Conservation (phyloP, 1,140 invertebrate species). For the Holotrichia oblita region DNA sequence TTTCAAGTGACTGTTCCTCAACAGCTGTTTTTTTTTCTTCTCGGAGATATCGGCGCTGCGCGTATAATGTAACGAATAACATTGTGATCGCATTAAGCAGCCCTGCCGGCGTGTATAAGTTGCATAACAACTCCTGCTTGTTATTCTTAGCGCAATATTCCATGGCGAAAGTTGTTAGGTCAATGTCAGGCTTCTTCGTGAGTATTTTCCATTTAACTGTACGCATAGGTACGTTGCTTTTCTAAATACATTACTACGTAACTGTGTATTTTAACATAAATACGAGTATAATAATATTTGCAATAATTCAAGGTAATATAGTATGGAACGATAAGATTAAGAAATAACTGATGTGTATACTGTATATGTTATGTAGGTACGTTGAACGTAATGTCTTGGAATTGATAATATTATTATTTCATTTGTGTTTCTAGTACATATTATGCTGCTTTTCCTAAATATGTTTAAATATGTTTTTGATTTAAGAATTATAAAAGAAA, state of each 20-base stretch:
- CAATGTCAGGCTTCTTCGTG: conserved; percentile 31
- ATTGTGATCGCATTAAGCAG: conserved; percentile 38
- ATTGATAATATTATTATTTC: no score
- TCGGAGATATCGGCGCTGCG: not conserved
- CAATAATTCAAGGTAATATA: not conserved
- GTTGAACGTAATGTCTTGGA: no score
- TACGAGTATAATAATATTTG: not conserved
- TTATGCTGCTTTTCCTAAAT: no score
- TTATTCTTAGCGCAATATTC: conserved; percentile 40
- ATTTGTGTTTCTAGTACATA: no score
- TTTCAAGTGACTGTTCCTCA: conserved; percentile 16
- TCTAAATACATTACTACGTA: not conserved
- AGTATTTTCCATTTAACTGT: conserved; percentile 24
- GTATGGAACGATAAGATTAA: no score
- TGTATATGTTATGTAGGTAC: no score
- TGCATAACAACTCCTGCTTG: conserved; percentile 39
- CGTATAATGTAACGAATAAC: conserved; percentile 34
- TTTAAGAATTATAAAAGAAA: no score
- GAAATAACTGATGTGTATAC: no score
- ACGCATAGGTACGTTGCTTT: not conserved
- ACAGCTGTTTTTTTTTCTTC: conserved; percentile 8
- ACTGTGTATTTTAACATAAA: not conserved
- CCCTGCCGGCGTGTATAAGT: conserved; percentile 34
- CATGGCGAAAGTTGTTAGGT: conserved; percentile 38
- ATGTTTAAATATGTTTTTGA: no score